Conservation (phyloP, 1,140 invertebrate species). For the Eriocheir sinensis region DNA sequence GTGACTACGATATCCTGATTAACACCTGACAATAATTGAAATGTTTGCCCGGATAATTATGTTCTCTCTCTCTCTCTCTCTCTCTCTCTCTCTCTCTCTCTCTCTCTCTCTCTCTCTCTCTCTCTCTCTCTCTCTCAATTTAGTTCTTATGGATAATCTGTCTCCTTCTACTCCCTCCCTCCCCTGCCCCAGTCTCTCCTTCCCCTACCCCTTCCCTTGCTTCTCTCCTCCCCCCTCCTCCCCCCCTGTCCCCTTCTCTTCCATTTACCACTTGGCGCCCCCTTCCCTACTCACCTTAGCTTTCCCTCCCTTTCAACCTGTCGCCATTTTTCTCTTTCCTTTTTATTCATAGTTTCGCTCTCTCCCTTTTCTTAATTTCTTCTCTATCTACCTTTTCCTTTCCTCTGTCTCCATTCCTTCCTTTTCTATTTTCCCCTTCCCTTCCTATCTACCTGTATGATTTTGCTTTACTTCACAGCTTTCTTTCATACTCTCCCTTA, state of each 20-base stretch:
- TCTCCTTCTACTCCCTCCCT: background rate
- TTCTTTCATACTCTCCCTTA: too few relatives aligned
- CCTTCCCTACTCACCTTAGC: background rate
- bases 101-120: conserved; percentile 48
- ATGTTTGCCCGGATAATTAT: too few relatives aligned
- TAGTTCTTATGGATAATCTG: background rate
- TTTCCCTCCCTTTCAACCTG: too few relatives aligned
- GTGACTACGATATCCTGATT: too few relatives aligned
- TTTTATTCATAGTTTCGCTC: too few relatives aligned
- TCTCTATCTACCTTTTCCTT: background rate
- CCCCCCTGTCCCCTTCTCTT: background rate
- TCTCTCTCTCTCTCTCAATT: background rate
- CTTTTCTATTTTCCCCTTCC: background rate
- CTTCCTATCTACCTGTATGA: too few relatives aligned
- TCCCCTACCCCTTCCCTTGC: background rate
- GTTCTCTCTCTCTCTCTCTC: conserved; percentile 18
- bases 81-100: conserved; percentile 34
- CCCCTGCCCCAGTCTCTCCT: background rate
- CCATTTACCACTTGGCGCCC: background rate
- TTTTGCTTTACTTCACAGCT: too few relatives aligned
- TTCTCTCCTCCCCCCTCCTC: conserved; percentile 30
- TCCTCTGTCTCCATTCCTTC: background rate
- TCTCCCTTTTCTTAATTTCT: background rate
- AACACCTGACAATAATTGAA: too few relatives aligned
- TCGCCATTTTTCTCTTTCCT: background rate